Base-by-base conservation (phyloP, 1,140 invertebrate species). In the roundworm (Caenorhabditis elegans) region DNA sequence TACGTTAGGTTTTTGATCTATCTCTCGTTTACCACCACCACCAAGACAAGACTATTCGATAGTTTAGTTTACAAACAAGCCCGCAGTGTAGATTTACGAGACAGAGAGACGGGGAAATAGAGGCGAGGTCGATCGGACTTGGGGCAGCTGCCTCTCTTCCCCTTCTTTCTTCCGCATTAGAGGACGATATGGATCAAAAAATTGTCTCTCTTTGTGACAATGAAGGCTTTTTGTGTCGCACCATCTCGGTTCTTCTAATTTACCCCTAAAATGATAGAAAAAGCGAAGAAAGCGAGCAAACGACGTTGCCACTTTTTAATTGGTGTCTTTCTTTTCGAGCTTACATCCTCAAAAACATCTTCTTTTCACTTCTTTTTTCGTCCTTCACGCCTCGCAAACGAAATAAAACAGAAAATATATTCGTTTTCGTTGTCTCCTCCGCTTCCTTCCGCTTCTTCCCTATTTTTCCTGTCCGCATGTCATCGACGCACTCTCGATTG, bases 1-100 rank as follows among this genome's bases (percentile, higher is more conserved):
- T 28, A 15, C n/a, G 3, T 19, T 26, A 70, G 13, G n/a, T 26
- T 17, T 60, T 34, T 26, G 26, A 34, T 60, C 28, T 34, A 11
- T 22, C 11, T 34, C 19, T 48, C 49, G 4, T 53, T 53, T 34
- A 60, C 53, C 53, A 60, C 53, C 53, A 60, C 60, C 34, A 70
- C 10, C 19, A 39, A 31, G 4, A 28, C 53, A n/a, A 60, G 60
- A 22, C 60, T 70, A n/a, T 70, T 70, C 60, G 60, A 70, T 70
- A 17, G 60, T 39, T 70, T 70, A 70, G 60, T 70, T 70, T 70
- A 70, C 60, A 70, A 70, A 70, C 60, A 70, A 70, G 60, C 60
- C 53, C 60, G 34, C 60, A 43, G 60, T 39, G 60, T 70, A 31
- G 60, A 70, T 70, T 70, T 70, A 70, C 60, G 60, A 70, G 51